Base-by-base conservation (phyloP, 2,888 invertebrate species). In the Perizoma affinitatum region DNA sequence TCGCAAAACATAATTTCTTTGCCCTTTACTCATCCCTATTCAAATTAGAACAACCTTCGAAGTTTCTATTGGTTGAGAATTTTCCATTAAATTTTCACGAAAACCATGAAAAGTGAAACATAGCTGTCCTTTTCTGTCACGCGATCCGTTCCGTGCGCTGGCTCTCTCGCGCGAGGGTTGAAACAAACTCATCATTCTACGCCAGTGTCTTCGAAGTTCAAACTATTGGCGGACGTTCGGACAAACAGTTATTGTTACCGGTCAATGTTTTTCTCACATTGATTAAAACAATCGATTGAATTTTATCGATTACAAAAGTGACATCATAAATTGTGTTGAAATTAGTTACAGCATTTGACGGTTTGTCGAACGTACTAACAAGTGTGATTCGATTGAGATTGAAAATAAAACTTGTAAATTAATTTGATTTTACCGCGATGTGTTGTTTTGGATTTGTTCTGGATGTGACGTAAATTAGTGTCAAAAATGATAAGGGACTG, bases 121-220 rank as follows among this genome's bases (percentile, higher is more conserved):
- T 75, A 74, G n/a, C 69, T 68, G 68, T 86, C 86, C 61, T 77
- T 61, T 63, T 90, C 80, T 68, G 57, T 64, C 81, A 36, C 68
- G 64, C 57, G 52, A 54, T 7, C 42, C 65, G 70, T 73, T 72
- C 73, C 71, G 73, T 75, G 73, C 53, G 63, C 66, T 75, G 71
- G 65, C 85, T 84, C 85, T 68, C 54, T 90, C 76, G 58, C 81
- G 74, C 86, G 72, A 80, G 86, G 90, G 88, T 82, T 84, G 79
- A 76, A 82, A 76, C 74, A 71, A 70, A 60, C 73, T 72, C 74
- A 73, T 74, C 68, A 71, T 72, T 70, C 72, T 69, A 76, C 79
- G 82, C 83, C 89, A 91, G 91, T 91, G 81, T 84, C 83, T 87
- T 86, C 82, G 71, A 78, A 77, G 89, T 85, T 83, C 81, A 86